These are phyloP conservation scores for Epirrhoe tristata DNA, from an alignment of 2,888 invertebrate species.

Conservation along the genomic window DNA sequence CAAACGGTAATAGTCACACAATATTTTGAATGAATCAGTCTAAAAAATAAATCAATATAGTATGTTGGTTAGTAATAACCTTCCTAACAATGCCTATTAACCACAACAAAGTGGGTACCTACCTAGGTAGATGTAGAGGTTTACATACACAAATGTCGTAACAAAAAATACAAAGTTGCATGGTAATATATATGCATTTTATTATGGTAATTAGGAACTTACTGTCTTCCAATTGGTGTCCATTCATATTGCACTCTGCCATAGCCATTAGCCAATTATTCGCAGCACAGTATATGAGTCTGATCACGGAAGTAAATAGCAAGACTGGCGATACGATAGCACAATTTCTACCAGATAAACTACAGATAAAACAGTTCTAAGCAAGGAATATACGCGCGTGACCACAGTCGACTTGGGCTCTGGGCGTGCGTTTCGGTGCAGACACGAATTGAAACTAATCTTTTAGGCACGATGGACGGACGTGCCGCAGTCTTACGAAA, in stretches of 20 bases:
- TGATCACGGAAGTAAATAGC: slow-evolving; percentile 20
- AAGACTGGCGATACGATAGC: slow-evolving; percentile 1
- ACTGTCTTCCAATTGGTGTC: slow-evolving; percentile 63
- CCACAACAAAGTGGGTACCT: too few relatives aligned
- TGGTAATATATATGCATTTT: too few relatives aligned
- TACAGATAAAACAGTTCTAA: neutral
- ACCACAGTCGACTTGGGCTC: neutral
- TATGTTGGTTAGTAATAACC: too few relatives aligned
- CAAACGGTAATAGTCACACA: too few relatives aligned
- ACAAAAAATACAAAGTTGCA: too few relatives aligned
- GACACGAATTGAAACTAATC: neutral
- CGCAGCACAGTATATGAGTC: neutral
- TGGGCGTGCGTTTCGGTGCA: neutral
- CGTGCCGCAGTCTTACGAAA: slow-evolving; percentile 46
- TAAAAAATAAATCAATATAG: too few relatives aligned
- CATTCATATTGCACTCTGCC: slow-evolving; percentile 58
- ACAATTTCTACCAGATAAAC: slow-evolving; percentile 2
- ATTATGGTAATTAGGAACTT: slow-evolving; percentile 32
- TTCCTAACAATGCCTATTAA: too few relatives aligned
- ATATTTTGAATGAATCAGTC: too few relatives aligned
- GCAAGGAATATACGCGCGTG: neutral
- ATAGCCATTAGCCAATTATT: slow-evolving; percentile 25
- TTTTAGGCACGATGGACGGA: neutral
- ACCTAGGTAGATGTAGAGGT: too few relatives aligned
- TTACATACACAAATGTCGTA: too few relatives aligned